Percentiles rank a stretch among this genome's conserved stretches.
Conservation (phyloP, 2,113 vertebrate genomes). For the Plotosus lineatus region DNA sequence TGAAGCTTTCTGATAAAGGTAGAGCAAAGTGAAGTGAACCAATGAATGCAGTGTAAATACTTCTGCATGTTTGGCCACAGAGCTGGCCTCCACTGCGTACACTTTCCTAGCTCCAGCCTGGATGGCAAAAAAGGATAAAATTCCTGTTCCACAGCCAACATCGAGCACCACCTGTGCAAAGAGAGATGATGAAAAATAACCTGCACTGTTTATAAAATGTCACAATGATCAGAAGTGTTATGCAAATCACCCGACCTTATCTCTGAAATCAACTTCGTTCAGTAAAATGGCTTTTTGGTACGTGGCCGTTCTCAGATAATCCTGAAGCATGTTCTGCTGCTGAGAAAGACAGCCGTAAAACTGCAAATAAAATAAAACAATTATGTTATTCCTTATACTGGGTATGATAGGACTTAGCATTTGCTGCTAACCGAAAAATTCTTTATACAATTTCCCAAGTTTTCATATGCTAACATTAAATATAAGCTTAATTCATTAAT, state of each 20-base stretch:
- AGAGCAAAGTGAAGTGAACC: not conserved
- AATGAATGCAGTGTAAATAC: slow-evolving; percentile 53
- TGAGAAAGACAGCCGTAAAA: slow-evolving; percentile 77
- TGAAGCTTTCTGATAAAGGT: not conserved
- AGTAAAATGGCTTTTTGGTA: slow-evolving; percentile 77
- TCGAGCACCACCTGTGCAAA: slow-evolving; percentile 75
- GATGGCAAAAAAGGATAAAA: slow-evolving; percentile 79
- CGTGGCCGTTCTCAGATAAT: slow-evolving; percentile 76
- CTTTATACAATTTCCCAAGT: not conserved
- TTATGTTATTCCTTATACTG: not conserved
- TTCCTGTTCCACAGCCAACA: slow-evolving; percentile 76
- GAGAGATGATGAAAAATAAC: not conserved
- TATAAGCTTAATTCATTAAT: not conserved
- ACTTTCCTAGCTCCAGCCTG: slow-evolving; percentile 77
- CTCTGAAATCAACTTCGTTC: slow-evolving; percentile 78
- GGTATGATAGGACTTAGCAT: not conserved
- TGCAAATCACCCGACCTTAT: slow-evolving; percentile 70
- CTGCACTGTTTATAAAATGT: not conserved
- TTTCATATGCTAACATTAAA: not conserved
- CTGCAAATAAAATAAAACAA: slow-evolving; percentile 44
- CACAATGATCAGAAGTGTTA: not conserved
- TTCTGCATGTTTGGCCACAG: slow-evolving; percentile 70
- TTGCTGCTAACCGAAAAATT: not conserved
- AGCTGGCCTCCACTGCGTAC: slow-evolving; percentile 75
- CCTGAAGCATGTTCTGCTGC: slow-evolving; percentile 79